Percentiles rank a stretch among this genome's conserved stretches.
Conservation (phyloP, 2,797 vertebrate species). For the Chromis chromis region DNA sequence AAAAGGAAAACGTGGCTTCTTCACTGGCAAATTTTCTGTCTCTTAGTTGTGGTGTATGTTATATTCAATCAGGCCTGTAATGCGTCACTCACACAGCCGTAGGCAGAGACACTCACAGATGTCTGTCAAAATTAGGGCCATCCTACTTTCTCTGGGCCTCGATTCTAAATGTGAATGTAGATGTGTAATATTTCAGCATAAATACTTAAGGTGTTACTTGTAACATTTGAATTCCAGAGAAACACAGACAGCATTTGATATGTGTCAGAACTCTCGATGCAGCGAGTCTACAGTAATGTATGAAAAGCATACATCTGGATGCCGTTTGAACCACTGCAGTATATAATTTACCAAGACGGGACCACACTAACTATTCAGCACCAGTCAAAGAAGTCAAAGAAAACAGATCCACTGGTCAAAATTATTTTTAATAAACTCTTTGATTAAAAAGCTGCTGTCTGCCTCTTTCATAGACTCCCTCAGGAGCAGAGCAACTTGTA, state of each 20-base stretch:
- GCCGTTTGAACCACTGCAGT: background rate
- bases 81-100: constrained; percentile 65
- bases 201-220: constrained; percentile 20
- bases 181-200: constrained; percentile 36
- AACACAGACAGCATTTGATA: constrained; percentile 1
- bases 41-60: constrained; percentile 33
- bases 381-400: background rate
- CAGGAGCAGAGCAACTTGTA: constrained; percentile 1
- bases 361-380: background rate
- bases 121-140: constrained; percentile 67
- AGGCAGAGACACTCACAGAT: constrained; percentile 65
- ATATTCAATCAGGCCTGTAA: constrained; percentile 64
- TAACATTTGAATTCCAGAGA: constrained; percentile 8
- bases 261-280: background rate
- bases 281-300: constrained; percentile 5
- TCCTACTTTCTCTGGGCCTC: constrained; percentile 34
- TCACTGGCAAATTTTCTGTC: constrained; percentile 24
- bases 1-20: constrained; percentile 24
- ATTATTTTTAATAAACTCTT: constrained; percentile 14
- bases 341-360: constrained; percentile 13
- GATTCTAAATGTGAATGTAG: constrained; percentile 49
- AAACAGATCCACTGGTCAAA: constrained; percentile 12
- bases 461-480: constrained; percentile 15
- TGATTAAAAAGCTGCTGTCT: constrained; percentile 7
- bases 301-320: constrained; percentile 12